Base-by-base conservation (phyloP, 2,888 invertebrate species). In the Dolomedes plantarius region DNA sequence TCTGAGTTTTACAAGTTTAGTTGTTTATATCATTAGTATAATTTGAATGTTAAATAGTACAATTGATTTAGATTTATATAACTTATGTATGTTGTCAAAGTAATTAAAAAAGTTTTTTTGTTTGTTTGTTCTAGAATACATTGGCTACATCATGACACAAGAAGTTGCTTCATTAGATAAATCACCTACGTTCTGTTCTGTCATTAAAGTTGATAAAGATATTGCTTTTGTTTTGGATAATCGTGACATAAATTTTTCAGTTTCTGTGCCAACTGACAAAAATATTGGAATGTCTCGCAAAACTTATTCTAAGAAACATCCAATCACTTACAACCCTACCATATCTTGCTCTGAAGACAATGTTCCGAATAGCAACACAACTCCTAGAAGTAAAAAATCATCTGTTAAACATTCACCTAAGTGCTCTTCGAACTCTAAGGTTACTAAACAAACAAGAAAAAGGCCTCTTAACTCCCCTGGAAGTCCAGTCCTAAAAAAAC, bases 301-400 rank as follows among this genome's bases (percentile, higher is more conserved):
- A 39, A 62, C 77, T 11, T 73, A 73, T 32, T 73, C 83, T 0
- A 82, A 82, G 41, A 85, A 67, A 19, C 32, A 67, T 68, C 67
- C 73, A 28, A 13, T 77, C 16, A 19, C 67, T 16, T 56, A 13
- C 19, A 36, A 65, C 46, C 46, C 41, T 19, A n/a, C 13, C 13
- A 11, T 39, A 23, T 41, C 41, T 13, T 69, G 9, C 0, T 9
- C 32, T 3, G 7, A 16, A 1, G 36, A 23, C 11, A 68, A 36
- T 68, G 68, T 16, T 6, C 27, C 9, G 27, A 27, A 6, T 50
- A 27, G 36, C 36, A 41, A 16, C 13, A 27, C 11, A 41, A 41
- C 2, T 16, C 23, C 23, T 16, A 16, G 2, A 16, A 46, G 16
- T 16, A 56, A 56, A 56, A 56, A 56, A 56, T 16, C 19, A 11